Evolutionary conservation across 2,888 invertebrate genomes (phyloP).

Genomic region (Creontiades dilutus): DNA sequence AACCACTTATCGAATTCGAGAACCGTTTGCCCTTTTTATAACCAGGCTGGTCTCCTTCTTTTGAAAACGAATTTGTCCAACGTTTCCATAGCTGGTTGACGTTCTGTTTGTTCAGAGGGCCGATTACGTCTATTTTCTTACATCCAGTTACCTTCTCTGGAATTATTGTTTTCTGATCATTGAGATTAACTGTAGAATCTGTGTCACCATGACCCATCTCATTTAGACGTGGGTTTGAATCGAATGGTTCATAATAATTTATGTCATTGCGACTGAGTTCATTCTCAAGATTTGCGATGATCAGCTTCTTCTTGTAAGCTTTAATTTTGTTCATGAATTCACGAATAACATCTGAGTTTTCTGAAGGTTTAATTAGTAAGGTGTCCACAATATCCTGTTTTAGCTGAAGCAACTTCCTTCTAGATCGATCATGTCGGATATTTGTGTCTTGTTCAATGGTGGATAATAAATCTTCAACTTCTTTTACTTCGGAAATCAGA

Average conservation of each 20-base stretch:
- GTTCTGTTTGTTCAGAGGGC: neutral
- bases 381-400: conserved; percentile 20
- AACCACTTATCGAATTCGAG: neutral
- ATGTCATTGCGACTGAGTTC: neutral
- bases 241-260: neutral
- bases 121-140: neutral
- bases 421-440: conserved; percentile 5
- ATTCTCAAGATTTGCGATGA: conserved; percentile 4
- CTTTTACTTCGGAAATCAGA: conserved; percentile 15
- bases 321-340: conserved; percentile 10
- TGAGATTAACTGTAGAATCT: neutral
- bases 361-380: neutral
- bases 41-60: neutral
- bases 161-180: neutral
- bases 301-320: conserved; percentile 36
- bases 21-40: neutral
- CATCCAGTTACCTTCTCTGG: no score
- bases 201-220: neutral
- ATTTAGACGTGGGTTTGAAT: neutral
- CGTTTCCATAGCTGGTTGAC: neutral
- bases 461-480: neutral
- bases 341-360: neutral
- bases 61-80: neutral
- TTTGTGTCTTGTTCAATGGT: conserved; percentile 17
- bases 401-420: conserved; percentile 15